Conservation (phyloP, 2,113 vertebrate species). For the Eupsittula cactorum region DNA sequence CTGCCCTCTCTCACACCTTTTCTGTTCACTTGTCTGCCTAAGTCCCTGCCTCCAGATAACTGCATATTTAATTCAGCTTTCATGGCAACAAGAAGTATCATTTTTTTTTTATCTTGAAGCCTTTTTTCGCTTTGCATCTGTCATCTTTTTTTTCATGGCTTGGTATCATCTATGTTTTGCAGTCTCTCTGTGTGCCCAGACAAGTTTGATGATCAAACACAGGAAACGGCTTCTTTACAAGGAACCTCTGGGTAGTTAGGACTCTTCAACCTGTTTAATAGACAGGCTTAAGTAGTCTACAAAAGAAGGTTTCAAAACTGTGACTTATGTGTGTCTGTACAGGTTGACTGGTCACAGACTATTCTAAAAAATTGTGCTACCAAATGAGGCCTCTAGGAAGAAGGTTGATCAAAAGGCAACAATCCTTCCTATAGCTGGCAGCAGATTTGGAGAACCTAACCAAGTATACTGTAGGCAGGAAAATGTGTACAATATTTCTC, state of each 20-base stretch:
- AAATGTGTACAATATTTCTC: background rate
- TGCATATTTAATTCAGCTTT: background rate
- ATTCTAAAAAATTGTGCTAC: background rate
- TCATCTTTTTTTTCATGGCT: background rate
- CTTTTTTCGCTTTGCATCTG: background rate
- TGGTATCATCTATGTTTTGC: background rate
- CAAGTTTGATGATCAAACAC: background rate
- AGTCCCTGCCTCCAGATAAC: background rate
- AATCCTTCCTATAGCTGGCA: background rate
- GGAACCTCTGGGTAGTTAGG: background rate
- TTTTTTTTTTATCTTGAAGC: background rate
- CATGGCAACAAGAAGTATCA: background rate
- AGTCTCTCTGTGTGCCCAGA: background rate
- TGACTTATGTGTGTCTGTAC: background rate
- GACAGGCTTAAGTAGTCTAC: background rate
- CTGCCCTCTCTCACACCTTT: background rate
- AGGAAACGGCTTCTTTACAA: background rate
- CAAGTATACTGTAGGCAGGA: background rate
- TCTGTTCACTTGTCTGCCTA: background rate
- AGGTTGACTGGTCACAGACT: background rate
- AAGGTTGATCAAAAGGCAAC: background rate
- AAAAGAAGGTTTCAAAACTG: background rate
- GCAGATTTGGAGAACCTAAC: background rate
- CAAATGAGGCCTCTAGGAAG: background rate
- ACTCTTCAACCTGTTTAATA: background rate